Base-by-base conservation (phyloP, 2,888 invertebrate species). In the Cataglyphis altisquamis region DNA sequence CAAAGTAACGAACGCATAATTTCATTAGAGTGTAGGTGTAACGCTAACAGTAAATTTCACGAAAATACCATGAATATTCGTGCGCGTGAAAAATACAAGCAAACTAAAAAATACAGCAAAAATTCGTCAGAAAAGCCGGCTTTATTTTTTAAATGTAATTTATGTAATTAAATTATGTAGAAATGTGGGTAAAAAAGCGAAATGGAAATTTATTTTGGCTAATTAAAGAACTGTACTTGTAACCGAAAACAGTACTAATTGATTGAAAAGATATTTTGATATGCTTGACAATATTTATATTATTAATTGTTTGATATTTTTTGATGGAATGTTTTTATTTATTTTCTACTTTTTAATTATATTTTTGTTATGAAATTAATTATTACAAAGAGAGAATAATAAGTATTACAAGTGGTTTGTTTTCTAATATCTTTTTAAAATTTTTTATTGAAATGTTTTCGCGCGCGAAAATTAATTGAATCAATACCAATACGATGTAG, bases 1-100 rank as follows among this genome's bases (percentile, higher is more conserved):
- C 18, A 66, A 75, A 75, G 39, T 66, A 77, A 66, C 52, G 52
- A 52, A 52, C 48, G 9, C 25, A n/a, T 77, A 77, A 41, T 55
- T 52, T 5, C 15, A n/a, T 39, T 66, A 25, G 55, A 39, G 41
- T 29, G 29, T 55, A 39, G 25, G 8, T 25, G 29, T n/a, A 55
- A 9, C 25, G 25, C 0, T n/a, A 25, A n/a, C 64, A n/a, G 29
- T 15, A n/a, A 64, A 55, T 55, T 78, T 57, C 32, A 45, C 32
- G 12, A 6, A 15, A 68, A 67, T 57, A 21, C 29, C 36, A 67
- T 10, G 29, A 55, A 55, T 55, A 77, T 57, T 12, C 41, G 29
- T 55, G 29, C 29, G 55, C 41, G 29, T n/a, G 32, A 29, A 55
- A 66, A 77, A 25, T n/a, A 60, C 15, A 39, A 32, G 8, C 6